Conservation (phyloP, 2,113 vertebrate genomes). For the Thinocorus orbignyianus region DNA sequence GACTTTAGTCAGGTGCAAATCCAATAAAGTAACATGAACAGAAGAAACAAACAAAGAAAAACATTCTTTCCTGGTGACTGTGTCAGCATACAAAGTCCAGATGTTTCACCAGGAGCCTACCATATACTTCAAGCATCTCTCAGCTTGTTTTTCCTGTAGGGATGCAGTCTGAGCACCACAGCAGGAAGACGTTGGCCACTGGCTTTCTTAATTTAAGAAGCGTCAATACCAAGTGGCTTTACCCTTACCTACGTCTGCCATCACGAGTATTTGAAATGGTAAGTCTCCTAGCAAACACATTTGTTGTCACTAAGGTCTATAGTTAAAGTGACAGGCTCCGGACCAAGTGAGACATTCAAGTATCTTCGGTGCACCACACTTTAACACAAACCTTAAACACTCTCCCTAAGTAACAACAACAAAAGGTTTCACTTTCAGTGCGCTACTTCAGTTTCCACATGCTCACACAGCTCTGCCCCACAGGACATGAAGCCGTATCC, state of each 20-base stretch:
- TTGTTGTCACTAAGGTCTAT: neutral
- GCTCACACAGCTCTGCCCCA: too few relatives aligned
- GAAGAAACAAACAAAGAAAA: neutral
- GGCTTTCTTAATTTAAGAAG: neutral
- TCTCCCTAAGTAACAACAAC: neutral
- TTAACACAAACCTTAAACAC: neutral
- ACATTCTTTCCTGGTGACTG: neutral
- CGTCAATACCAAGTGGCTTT: neutral
- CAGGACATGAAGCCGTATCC: neutral
- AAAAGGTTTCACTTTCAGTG: neutral
- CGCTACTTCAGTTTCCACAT: neutral
- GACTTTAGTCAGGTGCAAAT: neutral
- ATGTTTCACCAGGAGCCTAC: neutral
- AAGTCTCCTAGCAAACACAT: neutral
- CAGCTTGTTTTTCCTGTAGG: neutral
- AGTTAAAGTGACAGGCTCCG: neutral
- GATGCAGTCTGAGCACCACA: neutral
- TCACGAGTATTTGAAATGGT: fast-evolving
- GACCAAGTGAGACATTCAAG: neutral
- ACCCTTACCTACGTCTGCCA: neutral
- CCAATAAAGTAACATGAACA: neutral
- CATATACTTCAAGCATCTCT: neutral
- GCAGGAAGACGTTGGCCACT: neutral
- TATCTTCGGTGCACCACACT: neutral
- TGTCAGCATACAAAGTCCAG: neutral